phyloP scores from a whole-genome alignment of 2,888 invertebrate genomes.

The Molanna angustata region DNA sequence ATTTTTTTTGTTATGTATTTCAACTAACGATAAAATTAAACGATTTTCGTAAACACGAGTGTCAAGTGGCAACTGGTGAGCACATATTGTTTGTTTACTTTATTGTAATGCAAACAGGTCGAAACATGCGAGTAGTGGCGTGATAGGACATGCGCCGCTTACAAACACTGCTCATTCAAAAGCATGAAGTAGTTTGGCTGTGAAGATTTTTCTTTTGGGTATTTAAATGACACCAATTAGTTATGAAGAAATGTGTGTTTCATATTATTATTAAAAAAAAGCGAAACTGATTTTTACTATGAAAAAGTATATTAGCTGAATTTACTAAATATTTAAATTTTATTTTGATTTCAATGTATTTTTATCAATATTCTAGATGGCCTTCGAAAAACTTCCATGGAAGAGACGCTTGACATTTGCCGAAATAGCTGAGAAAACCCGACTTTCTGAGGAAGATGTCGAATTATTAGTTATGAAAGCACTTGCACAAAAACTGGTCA shows the following conservation, averaged over 20 bases:
- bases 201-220: too few species aligned
- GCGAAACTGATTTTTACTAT: neutral
- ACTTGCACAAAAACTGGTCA: slow-evolving; percentile 87
- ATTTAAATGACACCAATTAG: too few species aligned
- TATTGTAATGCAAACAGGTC: too few species aligned
- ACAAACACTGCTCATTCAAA: too few species aligned
- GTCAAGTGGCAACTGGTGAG: too few species aligned
- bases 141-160: too few species aligned
- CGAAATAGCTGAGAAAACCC: slow-evolving; percentile 85
- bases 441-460: slow-evolving; percentile 80
- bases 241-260: neutral
- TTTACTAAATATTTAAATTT: neutral
- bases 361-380: slow-evolving; percentile 66
- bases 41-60: too few species aligned
- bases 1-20: too few species aligned
- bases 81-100: too few species aligned
- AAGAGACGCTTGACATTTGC: slow-evolving; percentile 82
- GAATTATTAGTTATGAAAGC: slow-evolving; percentile 98
- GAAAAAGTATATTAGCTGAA: neutral
- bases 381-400: slow-evolving; percentile 89
- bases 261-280: slow-evolving; percentile 1
- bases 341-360: neutral
- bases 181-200: too few species aligned
- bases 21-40: too few species aligned
- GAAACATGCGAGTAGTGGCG: too few species aligned